phyloP scores from a whole-genome alignment of 2,888 invertebrate genomes.

The Griposia aprilina region DNA sequence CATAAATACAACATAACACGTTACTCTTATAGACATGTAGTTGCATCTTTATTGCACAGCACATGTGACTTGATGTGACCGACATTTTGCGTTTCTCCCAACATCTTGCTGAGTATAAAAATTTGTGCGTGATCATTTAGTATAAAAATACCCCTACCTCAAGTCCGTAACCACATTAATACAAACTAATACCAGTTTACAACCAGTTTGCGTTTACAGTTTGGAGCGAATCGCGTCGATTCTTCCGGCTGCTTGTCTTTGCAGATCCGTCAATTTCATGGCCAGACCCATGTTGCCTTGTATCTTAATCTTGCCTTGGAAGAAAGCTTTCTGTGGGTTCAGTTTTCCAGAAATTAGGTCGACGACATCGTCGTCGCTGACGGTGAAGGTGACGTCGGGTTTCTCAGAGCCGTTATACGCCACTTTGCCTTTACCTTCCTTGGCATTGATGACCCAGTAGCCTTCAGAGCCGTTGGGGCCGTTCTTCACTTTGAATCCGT shows the following conservation, averaged over 20 bases:
- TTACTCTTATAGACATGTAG: conserved; percentile 36
- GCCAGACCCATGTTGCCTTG: conserved; percentile 99
- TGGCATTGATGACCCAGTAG: conserved; percentile 98
- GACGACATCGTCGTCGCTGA: conserved; percentile 96
- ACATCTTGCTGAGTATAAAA: conserved; percentile 34
- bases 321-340: conserved; percentile 98
- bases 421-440: conserved; percentile 96
- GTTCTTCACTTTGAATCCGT: conserved; percentile 96
- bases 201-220: conserved; percentile 89
- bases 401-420: conserved; percentile 95
- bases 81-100: conserved; percentile 32
- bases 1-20: conserved; percentile 65
- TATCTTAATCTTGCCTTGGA: conserved; percentile 98
- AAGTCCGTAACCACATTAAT: conserved; percentile 76
- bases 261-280: conserved; percentile 97
- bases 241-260: conserved; percentile 93
- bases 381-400: conserved; percentile 96
- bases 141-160: conserved; percentile 77
- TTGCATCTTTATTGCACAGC: conserved; percentile 54
- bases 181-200: conserved; percentile 64
- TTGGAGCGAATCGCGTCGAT: conserved; percentile 94
- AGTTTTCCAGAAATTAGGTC: conserved; percentile 97
- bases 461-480: conserved; percentile 95
- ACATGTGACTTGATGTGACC: conserved; percentile 40
- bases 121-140: conserved; percentile 58